Evolutionary conservation across 2,888 invertebrate genomes (phyloP), one percentile per base, ranked within the genome.

Genomic region (Hyles lineata): DNA sequence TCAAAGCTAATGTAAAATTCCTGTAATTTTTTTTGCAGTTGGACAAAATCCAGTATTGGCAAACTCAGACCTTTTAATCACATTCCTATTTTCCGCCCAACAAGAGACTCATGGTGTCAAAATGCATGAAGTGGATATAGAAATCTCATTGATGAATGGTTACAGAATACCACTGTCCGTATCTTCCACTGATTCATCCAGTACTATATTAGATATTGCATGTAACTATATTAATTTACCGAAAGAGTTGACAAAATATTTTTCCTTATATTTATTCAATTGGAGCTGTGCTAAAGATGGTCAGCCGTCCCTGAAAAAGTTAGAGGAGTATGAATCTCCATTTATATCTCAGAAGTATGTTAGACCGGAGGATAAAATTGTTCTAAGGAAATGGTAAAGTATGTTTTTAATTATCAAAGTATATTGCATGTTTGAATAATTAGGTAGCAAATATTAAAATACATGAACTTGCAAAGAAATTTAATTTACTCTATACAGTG

Each of bases 281-380:
- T 97, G 97, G 91, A 96, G 96, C 75, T 96, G 96, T 87, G 97
- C 96, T 59, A 96, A 96, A 82, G 96, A 96, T 84, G 96, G 96
- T 62, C 94, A 96, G 85, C 95, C 96, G 94, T 96, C 98, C 83
- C 94, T 99, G 76, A 96, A 99, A 80, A 98, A 98, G 89, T 94
- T 99, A 78, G 98, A 99, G 93, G 98, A 99, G 90, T 99, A 99
- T 95, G 99, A 99, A 95, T 98, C 99, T 79, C 99, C 99, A 0
- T 98, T 97, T 92, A 97, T 99, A 92, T 98, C 99, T 72, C 96
- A 98, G 80, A 97, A 97, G 87, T 96, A 97, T 89, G 96, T 97
- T 74, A 90, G 94, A 79, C 96, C 96, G 76, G 96, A 96, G 78
- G 96, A 96, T 87, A 97, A 97, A 93, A 96, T 99, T 90, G 96